A percentile compares a stretch with the other conserved stretches of the same genome.
These are phyloP conservation scores for Ormyrus nitidulus DNA, from an alignment of 2,888 invertebrate species.

Conservation along the genomic window DNA sequence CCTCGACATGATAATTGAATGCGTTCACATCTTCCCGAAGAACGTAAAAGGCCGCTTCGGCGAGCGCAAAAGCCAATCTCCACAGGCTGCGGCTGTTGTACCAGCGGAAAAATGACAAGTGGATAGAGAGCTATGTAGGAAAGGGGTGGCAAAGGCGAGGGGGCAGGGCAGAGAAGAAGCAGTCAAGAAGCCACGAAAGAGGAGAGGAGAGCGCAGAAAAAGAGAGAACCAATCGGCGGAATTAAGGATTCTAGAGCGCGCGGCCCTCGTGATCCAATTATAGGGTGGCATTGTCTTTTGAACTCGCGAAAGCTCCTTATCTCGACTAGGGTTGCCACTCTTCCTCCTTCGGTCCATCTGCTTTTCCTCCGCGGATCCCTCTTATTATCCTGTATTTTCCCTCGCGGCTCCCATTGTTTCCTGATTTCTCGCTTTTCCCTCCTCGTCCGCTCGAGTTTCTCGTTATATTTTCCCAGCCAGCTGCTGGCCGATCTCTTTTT, in stretches of 20 bases:
- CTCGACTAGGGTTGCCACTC: constrained; percentile 35
- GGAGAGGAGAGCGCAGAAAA: not conserved
- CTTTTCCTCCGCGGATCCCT: constrained; percentile 32
- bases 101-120: constrained; percentile 18
- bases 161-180: not conserved
- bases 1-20: no score
- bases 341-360: constrained; percentile 44
- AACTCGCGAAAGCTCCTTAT: constrained; percentile 68
- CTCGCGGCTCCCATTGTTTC: constrained; percentile 22
- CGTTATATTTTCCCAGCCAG: no score
- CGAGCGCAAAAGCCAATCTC: no score
- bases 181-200: constrained; percentile 33
- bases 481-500: no score
- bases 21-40: not conserved
- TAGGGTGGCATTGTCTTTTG: constrained; percentile 68
- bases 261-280: constrained; percentile 69
- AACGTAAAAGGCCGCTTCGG: not conserved
- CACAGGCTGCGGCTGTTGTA: not conserved
- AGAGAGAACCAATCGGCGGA: constrained; percentile 65
- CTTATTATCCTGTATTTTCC: constrained; percentile 25
- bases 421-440: constrained; percentile 10
- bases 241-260: constrained; percentile 68
- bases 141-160: constrained; percentile 2
- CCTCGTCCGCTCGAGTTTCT: constrained; percentile 5
- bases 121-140: not conserved